Evolutionary conservation across 2,888 invertebrate species (phyloP), one percentile per base, ranked within the genome.

Genomic region (Biston betularia): DNA sequence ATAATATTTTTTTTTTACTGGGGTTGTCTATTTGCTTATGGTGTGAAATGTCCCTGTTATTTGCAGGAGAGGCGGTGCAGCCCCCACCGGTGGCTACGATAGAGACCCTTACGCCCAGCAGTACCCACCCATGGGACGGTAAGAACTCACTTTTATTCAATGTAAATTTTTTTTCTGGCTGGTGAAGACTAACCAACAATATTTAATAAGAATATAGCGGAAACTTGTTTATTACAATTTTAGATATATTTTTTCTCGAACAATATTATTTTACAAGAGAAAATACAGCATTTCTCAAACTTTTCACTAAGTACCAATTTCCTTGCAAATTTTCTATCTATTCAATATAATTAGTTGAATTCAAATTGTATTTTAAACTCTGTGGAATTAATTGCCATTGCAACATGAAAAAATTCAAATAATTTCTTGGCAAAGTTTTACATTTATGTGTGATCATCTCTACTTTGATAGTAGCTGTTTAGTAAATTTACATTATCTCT

Each of bases 111-210:
- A 94, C 35, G 88, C 87, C 0, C 94, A 93, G 75, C 92, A 90
- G 75, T 94, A 94, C 82, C 86, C 93, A 0, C 91, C 93, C 9
- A 89, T 93, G 89, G 93, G 90, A 85, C 91, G 94, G 94, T 94
- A 84, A 89, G 94, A 62, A 65, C 48, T 65, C 64, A 53, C 46
- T 53, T 55, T 3, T 14, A 35, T 59, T 42, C 40, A 12, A 1
- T 42, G 24, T 3, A 38, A 45, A 9, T 34, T 34, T 10, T 57
- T 24, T 38, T 15, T 33, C 48, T 62, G 69, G 69, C 67, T 73
- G 63, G 44, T 70, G 71, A 68, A 69, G 73, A 74, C 70, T 77
- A 71, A 45, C 67, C 72, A 70, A 68, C 3, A 2, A 24, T 24
- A 24, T 24, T 24, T 24, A 24, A 24, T 24, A 1, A 7, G 6